Conservation (phyloP, 2,797 vertebrate species). For the Siniperca obscura region DNA sequence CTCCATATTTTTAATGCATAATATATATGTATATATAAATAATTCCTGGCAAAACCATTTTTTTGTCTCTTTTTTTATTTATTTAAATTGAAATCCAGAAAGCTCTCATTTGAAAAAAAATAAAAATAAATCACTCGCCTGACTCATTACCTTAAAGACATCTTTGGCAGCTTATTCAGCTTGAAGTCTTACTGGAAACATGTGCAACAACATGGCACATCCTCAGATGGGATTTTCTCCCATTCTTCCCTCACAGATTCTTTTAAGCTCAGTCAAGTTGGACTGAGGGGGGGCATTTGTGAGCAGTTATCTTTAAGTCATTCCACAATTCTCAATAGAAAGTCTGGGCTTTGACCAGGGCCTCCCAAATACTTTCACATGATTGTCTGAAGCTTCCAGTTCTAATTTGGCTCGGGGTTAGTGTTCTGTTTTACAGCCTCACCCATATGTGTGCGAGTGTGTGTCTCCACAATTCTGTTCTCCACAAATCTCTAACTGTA, state of each 20-base stretch:
- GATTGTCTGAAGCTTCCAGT: slow-evolving; percentile 35
- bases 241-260: slow-evolving; percentile 20
- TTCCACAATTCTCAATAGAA: slow-evolving; percentile 28
- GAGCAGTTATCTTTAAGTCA: slow-evolving; percentile 21
- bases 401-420: slow-evolving; percentile 34
- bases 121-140: not conserved
- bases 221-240: slow-evolving; percentile 26
- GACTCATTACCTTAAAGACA: slow-evolving; percentile 7
- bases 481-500: slow-evolving; percentile 8
- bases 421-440: slow-evolving; percentile 8
- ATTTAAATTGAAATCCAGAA: slow-evolving; percentile 15
- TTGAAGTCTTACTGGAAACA: slow-evolving; percentile 26
- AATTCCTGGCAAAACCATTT: not conserved
- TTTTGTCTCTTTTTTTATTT: not conserved
- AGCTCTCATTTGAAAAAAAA: slow-evolving; percentile 13
- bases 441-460: slow-evolving; percentile 28
- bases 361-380: slow-evolving; percentile 23
- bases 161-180: slow-evolving; percentile 20
- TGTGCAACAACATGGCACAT: slow-evolving; percentile 18
- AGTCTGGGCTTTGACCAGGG: slow-evolving; percentile 24
- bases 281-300: not conserved
- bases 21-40: not conserved
- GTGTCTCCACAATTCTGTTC: not conserved
- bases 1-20: not conserved
- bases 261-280: slow-evolving; percentile 2